Conservation (phyloP, 2,797 vertebrate genomes). For the Xenopus petersii region DNA sequence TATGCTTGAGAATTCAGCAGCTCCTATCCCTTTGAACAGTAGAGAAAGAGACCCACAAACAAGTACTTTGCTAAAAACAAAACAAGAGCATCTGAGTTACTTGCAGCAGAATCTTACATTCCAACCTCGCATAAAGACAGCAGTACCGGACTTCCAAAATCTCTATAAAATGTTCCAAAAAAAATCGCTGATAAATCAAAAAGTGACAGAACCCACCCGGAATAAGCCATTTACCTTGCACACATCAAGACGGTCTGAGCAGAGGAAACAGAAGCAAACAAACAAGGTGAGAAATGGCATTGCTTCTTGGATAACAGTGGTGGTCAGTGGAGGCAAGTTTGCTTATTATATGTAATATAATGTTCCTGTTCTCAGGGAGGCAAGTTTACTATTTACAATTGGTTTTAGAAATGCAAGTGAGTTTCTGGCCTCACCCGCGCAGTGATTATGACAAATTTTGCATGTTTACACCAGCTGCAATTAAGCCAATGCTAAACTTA, state of each 20-base stretch:
- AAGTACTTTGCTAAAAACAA: slow-evolving; percentile 69
- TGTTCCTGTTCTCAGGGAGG: too few species aligned
- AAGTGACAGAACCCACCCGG: slow-evolving; percentile 70
- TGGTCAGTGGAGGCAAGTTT: too few species aligned
- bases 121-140: slow-evolving; percentile 76
- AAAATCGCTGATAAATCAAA: slow-evolving; percentile 63
- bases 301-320: too few species aligned
- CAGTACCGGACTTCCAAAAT: slow-evolving; percentile 79
- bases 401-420: too few species aligned
- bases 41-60: slow-evolving; percentile 52
- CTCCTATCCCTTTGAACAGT: slow-evolving; percentile 56
- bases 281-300: slow-evolving; percentile 36
- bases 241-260: slow-evolving; percentile 70
- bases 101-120: slow-evolving; percentile 81
- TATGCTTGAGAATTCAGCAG: slow-evolving; percentile 62
- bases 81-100: slow-evolving; percentile 73
- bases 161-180: slow-evolving; percentile 81
- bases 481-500: too few species aligned
- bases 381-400: too few species aligned
- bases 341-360: too few species aligned
- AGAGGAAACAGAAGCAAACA: slow-evolving; percentile 13
- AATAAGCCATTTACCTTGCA: slow-evolving; percentile 84
- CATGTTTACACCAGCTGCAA: too few species aligned
- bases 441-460: too few species aligned
- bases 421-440: too few species aligned